Base-by-base conservation (phyloP, 1,140 invertebrate species). In the Polypedilum pembai region DNA sequence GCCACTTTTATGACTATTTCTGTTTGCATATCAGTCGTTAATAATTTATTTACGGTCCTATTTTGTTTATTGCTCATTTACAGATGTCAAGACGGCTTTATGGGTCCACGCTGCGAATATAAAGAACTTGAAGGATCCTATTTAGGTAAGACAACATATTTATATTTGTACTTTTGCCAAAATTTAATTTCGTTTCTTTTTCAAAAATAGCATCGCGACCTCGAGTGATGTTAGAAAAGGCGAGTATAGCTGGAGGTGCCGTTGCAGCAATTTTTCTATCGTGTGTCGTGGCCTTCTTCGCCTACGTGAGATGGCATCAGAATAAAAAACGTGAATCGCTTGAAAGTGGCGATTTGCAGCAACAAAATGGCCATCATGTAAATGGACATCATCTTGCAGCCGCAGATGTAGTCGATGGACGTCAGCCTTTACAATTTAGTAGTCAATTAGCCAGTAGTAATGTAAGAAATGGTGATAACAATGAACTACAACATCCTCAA, bases 101-200 rank as follows among this genome's bases (percentile, higher is more conserved):
- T 96, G 87, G 95, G 95, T 69, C 93, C 93, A 80, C 88, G 95
- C 79, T 97, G 88, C 82, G 88, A 89, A 84, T 96, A 94, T 85
- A 97, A 96, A 88, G 93, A 96, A 87, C 87, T 96, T 85, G 95
- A 97, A 85, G 92, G 94, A 83, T 94, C 94, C 78, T 97, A 96
- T 88, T 87, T 95, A 85, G 91, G 92, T 91, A 85, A 90, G 89
- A 89, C 74, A 69, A 21, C 63, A 20, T 33, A 41, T 69, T 15
- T 56, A 15, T n/a, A 56, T 56, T 56, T 56, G 7, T 40, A 40
- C 72, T 33, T 12, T 69, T 75, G 72, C 65, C 21, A 75, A 56
- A 12, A 56, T 72, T 75, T 65, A 73, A 18, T 73, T 75, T 41
- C 74, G 15, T 33, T 33, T 33, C 18, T 74, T 76, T 41, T 75